These are phyloP conservation scores for Meandrusa payeni DNA, from an alignment of 2,888 invertebrate species.

Conservation along the genomic window DNA sequence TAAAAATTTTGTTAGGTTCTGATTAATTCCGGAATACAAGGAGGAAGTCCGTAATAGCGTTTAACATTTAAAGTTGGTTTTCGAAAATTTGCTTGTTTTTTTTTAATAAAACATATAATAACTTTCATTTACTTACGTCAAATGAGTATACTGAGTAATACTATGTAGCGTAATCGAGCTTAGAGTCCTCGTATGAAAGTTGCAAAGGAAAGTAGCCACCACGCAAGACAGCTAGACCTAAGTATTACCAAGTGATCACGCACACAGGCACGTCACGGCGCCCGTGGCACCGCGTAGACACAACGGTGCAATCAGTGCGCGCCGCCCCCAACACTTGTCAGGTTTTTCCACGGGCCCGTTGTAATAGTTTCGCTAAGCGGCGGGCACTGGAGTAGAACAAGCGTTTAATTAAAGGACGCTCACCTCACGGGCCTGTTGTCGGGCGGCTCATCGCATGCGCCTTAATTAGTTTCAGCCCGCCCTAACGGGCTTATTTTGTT, in stretches of 20 bases:
- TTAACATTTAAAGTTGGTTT: no score
- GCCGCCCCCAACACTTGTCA: conserved; percentile 54
- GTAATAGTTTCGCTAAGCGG: conserved; percentile 68
- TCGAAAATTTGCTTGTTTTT: no score
- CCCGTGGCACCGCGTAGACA: not conserved
- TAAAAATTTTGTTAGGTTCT: no score
- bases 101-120: no score
- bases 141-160: no score
- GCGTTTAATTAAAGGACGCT: conserved; percentile 74
- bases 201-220: not conserved
- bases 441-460: conserved; percentile 74
- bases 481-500: conserved; percentile 81
- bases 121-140: no score
- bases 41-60: no score
- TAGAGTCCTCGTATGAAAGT: not conserved
- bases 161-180: no score
- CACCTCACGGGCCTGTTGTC: conserved; percentile 68
- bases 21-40: no score
- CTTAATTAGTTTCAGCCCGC: conserved; percentile 79
- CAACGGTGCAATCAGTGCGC: conserved; percentile 31
- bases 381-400: conserved; percentile 66
- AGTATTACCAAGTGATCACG: conserved; percentile 1
- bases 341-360: conserved; percentile 51
- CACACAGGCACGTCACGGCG: not conserved
- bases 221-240: not conserved